Base-by-base conservation (phyloP, 2,888 invertebrate genomes). In the Oligia fasciuncula region DNA sequence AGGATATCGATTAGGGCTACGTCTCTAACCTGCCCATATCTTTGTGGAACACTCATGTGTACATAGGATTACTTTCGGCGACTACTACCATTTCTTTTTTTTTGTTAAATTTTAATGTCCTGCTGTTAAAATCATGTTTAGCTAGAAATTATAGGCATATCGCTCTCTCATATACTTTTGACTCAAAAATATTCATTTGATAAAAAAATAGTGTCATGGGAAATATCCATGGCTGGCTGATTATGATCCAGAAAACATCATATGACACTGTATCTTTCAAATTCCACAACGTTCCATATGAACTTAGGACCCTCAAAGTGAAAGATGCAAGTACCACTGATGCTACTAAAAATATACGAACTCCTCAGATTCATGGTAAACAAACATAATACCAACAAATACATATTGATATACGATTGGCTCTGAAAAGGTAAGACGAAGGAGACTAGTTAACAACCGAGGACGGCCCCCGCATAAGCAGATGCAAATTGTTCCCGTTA, bases 1-100 rank as follows among this genome's bases (percentile, higher is more conserved):
- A 97, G 96, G 95, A 95, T 97, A 97, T 97, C 97, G 97, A 97
- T 97, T 97, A 97, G 96, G 93, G 93, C 95, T 94, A 94, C 94
- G 95, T 94, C 93, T 95, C 94, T 93, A 95, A 96, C 96, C 96
- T 96, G 96, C 94, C 94, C 95, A 96, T 96, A 96, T 96, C 96
- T 96, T 93, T 93, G 92, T 92, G 93, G 92, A 94, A 94, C 94
- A 95, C 94, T 94, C 93, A 90, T 94, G 93, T 94, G 93, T 95
- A 93, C 94, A 93, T 93, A 95, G 93, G 93, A 94, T 93, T 93
- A 91, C 89, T 89, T 91, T 89, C 88, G 87, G 84, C 89, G 82
- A 91, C 77, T 79, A 77, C 69, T 62, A 81, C 29, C 83, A 79
- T 71, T 83, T 84, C 81, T 88, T 90, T 89, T 29, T 29, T 77